Base-by-base conservation (phyloP, 1,140 invertebrate species). In the Whitmania pigra region DNA sequence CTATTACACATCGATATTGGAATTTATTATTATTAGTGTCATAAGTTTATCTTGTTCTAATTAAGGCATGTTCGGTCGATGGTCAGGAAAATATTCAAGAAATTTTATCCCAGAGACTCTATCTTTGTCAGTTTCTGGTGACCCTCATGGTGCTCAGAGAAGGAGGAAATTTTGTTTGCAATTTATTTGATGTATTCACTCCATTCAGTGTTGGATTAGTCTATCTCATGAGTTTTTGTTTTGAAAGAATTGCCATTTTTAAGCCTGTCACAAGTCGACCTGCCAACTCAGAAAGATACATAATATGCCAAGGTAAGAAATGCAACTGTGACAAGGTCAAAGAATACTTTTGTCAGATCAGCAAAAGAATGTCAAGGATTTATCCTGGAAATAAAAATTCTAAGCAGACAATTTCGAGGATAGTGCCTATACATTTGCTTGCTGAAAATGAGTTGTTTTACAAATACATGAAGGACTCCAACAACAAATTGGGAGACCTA, bases 181-280 rank as follows among this genome's bases (percentile, higher is more conserved):
- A 98, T 85, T 78, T 98, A 17, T 99, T 99, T 82, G 95, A 98
- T 81, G 77, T 96, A 6, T 97, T 97, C 78, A 97, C 95, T 0
- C 87, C 88, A 11, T 98, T 97, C 78, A 96, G 91, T 80, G 90
- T 90, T 43, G 93, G 94, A 0, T 83, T 99, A 17, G 83, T 98
- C 43, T 99, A 94, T 78, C 83, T 99, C 67, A 93, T 99, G 89
- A 91, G 92, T 78, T 85, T 87, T 75, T 89, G 90, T 78, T 99
- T 98, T 83, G 85, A 92, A 77, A 78, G 83, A 82, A 87, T 98
- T 17, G 85, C 86, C 69, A 90, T 99, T 72, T 88, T 92, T 73
- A 99, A 99, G 83, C 95, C 95, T n/a, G 92, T 96, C 72, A 91
- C 92, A 6, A 97, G 94, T 74, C 85, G 95, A 71, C 95, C 95